phyloP scores from a whole-genome alignment of 2,888 invertebrate species.

The Synergus japonicus region DNA sequence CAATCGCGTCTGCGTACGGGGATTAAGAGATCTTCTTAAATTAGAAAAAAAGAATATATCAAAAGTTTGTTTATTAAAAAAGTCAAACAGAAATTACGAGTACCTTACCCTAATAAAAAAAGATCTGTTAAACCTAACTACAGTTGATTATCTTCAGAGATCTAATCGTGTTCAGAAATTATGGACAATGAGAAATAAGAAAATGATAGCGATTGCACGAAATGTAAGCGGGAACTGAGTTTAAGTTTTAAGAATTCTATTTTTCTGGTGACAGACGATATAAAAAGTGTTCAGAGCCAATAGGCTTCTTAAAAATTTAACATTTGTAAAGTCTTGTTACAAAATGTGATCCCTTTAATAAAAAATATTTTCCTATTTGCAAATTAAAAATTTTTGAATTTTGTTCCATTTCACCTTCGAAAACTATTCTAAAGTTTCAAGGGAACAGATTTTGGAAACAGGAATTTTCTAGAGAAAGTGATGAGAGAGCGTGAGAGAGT shows the following conservation, averaged over 20 bases:
- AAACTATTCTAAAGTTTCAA: background rate
- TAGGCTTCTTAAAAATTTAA: constrained; percentile 22
- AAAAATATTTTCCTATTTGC: constrained; percentile 1
- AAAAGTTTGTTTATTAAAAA: background rate
- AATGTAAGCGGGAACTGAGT: constrained; percentile 62
- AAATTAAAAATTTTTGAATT: constrained; percentile 2
- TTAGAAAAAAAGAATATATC: background rate
- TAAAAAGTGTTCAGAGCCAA: constrained; percentile 48
- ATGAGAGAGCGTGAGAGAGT: background rate
- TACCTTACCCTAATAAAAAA: constrained; percentile 1
- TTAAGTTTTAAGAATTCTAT: constrained; percentile 77
- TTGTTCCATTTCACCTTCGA: background rate
- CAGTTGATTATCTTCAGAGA: constrained; percentile 35
- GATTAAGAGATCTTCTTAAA: constrained; percentile 5
- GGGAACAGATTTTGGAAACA: constrained; percentile 49
- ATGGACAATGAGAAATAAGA: constrained; percentile 4
- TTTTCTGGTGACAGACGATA: constrained; percentile 71
- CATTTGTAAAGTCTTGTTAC: background rate
- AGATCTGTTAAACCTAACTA: constrained; percentile 19
- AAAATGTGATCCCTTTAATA: constrained; percentile 16
- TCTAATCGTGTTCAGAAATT: constrained; percentile 22
- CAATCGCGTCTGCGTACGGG: background rate
- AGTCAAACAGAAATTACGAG: background rate
- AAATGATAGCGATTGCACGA: constrained; percentile 46
- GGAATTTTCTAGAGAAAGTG: constrained; percentile 46